Conservation (phyloP, 2,888 invertebrate genomes). For the Rhimphoctona megacephalus region DNA sequence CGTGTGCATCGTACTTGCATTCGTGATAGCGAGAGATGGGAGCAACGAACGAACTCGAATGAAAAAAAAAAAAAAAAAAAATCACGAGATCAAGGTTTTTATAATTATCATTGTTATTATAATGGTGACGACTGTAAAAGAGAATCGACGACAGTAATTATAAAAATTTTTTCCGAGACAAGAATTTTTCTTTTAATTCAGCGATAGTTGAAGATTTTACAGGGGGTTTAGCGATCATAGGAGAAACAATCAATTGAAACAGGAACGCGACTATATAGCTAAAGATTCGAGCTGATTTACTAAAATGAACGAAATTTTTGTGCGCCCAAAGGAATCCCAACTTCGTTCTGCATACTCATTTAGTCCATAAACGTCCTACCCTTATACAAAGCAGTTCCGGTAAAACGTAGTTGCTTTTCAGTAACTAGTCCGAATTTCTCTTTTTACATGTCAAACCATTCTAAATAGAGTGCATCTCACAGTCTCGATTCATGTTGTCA, state of each 20-base stretch:
- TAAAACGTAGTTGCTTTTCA: no score
- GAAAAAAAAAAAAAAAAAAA: conserved; percentile 33
- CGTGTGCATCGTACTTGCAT: conserved; percentile 56
- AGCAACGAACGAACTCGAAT: conserved; percentile 54
- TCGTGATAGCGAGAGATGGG: conserved; percentile 46
- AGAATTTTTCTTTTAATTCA: no score
- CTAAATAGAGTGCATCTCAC: no score
- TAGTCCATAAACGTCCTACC: no score
- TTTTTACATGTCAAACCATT: no score
- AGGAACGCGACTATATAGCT: not conserved
- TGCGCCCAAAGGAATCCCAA: no score
- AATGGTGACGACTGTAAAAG: not conserved
- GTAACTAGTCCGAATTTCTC: no score
- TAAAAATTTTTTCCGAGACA: not conserved
- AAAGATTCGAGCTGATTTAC: not conserved
- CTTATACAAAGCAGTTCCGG: no score
- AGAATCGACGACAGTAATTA: not conserved
- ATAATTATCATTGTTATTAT: conserved; percentile 9
- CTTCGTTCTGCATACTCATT: no score
- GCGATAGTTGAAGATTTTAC: no score
- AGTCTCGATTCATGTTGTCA: not conserved
- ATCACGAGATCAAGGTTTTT: conserved; percentile 30
- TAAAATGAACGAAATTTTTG: no score
- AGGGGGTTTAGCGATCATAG: no score
- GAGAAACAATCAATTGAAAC: not conserved